Conservation (phyloP, 2,888 invertebrate species). For the Rugalucina vietnamica region DNA sequence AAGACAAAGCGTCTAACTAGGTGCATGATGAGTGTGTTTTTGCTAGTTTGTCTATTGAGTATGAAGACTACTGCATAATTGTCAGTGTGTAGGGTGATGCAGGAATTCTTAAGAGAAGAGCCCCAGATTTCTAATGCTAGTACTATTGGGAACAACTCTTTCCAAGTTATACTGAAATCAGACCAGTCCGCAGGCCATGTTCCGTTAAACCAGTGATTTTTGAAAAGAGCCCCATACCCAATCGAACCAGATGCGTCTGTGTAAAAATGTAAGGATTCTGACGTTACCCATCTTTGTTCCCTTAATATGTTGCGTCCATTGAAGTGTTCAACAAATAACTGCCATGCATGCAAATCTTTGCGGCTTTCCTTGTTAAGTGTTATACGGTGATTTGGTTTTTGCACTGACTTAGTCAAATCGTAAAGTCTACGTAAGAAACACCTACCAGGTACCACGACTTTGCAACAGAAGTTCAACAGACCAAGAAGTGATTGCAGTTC, state of each 20-base stretch:
- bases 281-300: constrained; percentile 5
- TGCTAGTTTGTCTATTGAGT: constrained; percentile 45
- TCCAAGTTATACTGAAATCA: constrained; percentile 38
- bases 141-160: constrained; percentile 52
- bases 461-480: constrained; percentile 40
- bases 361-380: constrained; percentile 22
- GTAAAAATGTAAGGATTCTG: constrained; percentile 22
- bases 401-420: constrained; percentile 25
- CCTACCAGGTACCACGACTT: constrained; percentile 30
- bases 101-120: constrained; percentile 10
- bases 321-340: constrained; percentile 33
- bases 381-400: constrained; percentile 22
- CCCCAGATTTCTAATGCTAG: constrained; percentile 53
- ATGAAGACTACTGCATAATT: constrained; percentile 55
- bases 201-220: constrained; percentile 39
- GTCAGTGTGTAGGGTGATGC: constrained; percentile 51
- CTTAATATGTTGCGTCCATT: constrained; percentile 38
- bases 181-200: constrained; percentile 20
- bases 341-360: constrained; percentile 30
- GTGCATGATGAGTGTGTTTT: constrained; percentile 28
- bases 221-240: constrained; percentile 54
- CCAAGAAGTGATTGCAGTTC: constrained; percentile 44
- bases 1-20: constrained; percentile 44
- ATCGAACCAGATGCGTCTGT: constrained; percentile 42
- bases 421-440: constrained; percentile 34